phyloP scores from a whole-genome alignment of 2,797 vertebrate species.

The Danio aesculapii region DNA sequence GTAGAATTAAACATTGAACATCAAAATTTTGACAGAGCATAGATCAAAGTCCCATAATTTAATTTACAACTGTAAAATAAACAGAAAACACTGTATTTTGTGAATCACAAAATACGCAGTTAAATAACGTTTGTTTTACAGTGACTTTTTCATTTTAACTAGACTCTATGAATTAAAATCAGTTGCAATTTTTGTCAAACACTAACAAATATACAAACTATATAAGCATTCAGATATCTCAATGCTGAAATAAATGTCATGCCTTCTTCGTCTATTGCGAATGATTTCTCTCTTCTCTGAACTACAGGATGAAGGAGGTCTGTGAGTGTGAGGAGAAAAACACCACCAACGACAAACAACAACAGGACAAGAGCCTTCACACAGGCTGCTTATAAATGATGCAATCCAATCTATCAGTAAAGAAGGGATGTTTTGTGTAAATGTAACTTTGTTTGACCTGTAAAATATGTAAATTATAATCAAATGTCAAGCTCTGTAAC shows the following conservation, averaged over 20 bases:
- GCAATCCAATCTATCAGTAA: background rate
- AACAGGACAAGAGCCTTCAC: constrained; percentile 7
- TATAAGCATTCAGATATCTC: background rate
- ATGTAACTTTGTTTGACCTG: constrained; percentile 1
- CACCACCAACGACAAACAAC: background rate
- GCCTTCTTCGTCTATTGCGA: background rate
- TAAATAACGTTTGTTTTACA: no score
- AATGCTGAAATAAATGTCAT: background rate
- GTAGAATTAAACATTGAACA: no score
- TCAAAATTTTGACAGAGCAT: no score
- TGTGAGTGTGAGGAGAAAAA: constrained; percentile 62
- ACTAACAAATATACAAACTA: background rate
- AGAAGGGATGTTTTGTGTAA: background rate
- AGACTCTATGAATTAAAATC: background rate
- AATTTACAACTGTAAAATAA: no score
- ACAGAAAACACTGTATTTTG: no score
- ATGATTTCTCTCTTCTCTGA: constrained; percentile 3
- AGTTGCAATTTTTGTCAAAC: background rate
- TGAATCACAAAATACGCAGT: no score
- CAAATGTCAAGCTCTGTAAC: background rate
- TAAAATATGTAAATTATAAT: background rate
- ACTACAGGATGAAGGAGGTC: constrained; percentile 74
- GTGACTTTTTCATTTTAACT: no score
- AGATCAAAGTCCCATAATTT: no score
- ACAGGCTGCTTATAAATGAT: constrained; percentile 4